A percentile compares a stretch with the other conserved stretches of the same genome.
Conservation (phyloP, 2,888 invertebrate genomes). For the Rhodophaea formosa region DNA sequence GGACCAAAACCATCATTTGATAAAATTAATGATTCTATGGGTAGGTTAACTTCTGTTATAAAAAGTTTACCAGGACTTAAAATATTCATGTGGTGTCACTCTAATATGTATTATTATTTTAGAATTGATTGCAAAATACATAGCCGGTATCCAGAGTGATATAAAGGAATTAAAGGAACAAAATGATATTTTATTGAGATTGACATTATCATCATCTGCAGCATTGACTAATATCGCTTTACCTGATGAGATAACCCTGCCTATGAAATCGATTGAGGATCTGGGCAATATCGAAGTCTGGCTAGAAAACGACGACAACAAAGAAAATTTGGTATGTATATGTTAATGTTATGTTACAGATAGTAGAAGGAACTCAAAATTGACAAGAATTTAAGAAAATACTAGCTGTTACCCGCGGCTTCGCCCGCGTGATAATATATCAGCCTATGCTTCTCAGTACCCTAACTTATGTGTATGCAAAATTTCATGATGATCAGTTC, state of each 20-base stretch:
- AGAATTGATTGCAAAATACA: not conserved
- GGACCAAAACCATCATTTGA: too few relatives aligned
- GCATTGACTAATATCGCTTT: not conserved
- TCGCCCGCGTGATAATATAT: too few relatives aligned
- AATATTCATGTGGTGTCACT: too few relatives aligned
- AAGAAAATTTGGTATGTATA: not conserved
- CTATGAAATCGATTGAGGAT: not conserved
- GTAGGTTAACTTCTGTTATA: too few relatives aligned
- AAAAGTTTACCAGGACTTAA: too few relatives aligned
- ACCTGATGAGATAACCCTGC: not conserved
- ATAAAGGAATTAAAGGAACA: not conserved
- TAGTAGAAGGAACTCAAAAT: too few relatives aligned
- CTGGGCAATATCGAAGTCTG: not conserved
- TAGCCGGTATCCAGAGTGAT: not conserved
- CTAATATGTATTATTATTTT: not conserved
- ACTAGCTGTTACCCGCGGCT: too few relatives aligned
- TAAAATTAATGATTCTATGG: too few relatives aligned
- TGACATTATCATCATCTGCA: not conserved
- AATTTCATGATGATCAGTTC: too few relatives aligned
- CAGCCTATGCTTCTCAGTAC: not conserved
- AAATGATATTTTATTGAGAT: not conserved
- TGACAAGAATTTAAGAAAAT: not conserved
- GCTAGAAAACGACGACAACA: not conserved
- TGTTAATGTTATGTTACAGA: not conserved
- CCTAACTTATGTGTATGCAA: too few relatives aligned